A percentile compares a stretch with the other conserved stretches of the same genome.
Conservation (phyloP, 1,140 invertebrate genomes). For the Tyrophagus putrescentiae region DNA sequence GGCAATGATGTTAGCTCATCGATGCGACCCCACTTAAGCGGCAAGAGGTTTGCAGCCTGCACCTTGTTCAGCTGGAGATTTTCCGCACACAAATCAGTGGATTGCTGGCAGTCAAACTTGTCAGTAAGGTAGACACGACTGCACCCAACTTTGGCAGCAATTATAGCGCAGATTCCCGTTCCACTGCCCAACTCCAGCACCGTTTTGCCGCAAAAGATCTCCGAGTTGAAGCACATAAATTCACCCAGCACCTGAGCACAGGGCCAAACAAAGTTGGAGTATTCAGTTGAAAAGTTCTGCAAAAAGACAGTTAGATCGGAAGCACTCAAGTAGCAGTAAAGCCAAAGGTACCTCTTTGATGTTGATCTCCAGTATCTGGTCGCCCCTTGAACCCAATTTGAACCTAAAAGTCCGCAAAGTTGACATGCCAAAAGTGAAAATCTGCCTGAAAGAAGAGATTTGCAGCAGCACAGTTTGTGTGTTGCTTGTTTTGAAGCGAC, state of each 20-base stretch:
- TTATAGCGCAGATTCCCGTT: neutral
- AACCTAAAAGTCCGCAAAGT: no score
- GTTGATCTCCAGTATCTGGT: no score
- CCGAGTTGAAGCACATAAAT: neutral
- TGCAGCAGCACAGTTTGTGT: no score
- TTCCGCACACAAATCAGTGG: neutral
- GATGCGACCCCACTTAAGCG: constrained; percentile 1
- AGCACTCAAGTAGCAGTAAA: no score
- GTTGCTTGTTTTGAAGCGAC: no score
- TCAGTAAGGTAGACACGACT: constrained; percentile 3
- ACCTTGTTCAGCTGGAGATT: neutral
- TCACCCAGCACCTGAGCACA: neutral
- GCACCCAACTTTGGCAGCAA: constrained; percentile 10
- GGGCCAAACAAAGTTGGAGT: constrained; percentile 2
- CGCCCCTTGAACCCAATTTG: no score
- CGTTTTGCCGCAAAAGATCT: neutral
- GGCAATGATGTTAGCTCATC: neutral
- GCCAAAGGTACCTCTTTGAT: no score
- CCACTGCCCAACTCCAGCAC: constrained; percentile 4
- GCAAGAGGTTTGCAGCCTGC: neutral
- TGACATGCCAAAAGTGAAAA: no score
- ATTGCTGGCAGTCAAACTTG: no score
- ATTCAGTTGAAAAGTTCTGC: no score
- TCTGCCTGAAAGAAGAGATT: no score
- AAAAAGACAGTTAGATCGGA: no score